These are phyloP conservation scores for Dasyurus viverrinus DNA, from an alignment of 2,113 vertebrate species.

Conservation along the genomic window DNA sequence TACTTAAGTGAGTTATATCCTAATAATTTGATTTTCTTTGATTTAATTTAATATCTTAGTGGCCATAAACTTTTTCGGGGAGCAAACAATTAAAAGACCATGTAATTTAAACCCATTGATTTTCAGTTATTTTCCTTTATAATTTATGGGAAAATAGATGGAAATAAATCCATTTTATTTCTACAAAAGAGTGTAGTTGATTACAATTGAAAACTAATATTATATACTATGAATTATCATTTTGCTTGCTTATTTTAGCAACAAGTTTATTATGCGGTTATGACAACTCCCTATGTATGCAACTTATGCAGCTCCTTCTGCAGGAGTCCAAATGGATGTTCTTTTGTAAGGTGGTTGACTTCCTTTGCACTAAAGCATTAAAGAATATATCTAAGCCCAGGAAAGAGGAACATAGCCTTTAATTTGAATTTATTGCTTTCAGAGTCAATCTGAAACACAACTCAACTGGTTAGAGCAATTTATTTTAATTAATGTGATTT, in stretches of 20 bases:
- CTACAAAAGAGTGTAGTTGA: constrained; percentile 20
- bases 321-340: constrained; percentile 46
- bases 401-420: constrained; percentile 59
- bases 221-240: constrained; percentile 41
- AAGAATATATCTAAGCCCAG: constrained; percentile 53
- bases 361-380: constrained; percentile 45
- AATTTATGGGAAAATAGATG: neutral
- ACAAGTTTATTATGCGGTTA: constrained; percentile 44
- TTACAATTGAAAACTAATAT: constrained; percentile 50
- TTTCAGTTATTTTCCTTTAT: neutral
- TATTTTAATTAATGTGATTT: constrained; percentile 80
- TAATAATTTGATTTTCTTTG: neutral
- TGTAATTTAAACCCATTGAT: constrained; percentile 5
- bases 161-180: constrained; percentile 1
- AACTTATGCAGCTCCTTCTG: constrained; percentile 42
- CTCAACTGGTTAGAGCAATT: constrained; percentile 59
- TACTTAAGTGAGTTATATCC: neutral
- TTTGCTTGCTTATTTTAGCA: constrained; percentile 45
- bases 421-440: constrained; percentile 81
- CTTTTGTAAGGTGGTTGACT: constrained; percentile 23
- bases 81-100: constrained; percentile 18
- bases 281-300: constrained; percentile 3
- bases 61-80: constrained; percentile 41
- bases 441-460: constrained; percentile 61
- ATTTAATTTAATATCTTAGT: constrained; percentile 32